A percentile compares a stretch with the other conserved stretches of the same genome.
Conservation (phyloP, 2,113 vertebrate species). For the Notothenia coriiceps region DNA sequence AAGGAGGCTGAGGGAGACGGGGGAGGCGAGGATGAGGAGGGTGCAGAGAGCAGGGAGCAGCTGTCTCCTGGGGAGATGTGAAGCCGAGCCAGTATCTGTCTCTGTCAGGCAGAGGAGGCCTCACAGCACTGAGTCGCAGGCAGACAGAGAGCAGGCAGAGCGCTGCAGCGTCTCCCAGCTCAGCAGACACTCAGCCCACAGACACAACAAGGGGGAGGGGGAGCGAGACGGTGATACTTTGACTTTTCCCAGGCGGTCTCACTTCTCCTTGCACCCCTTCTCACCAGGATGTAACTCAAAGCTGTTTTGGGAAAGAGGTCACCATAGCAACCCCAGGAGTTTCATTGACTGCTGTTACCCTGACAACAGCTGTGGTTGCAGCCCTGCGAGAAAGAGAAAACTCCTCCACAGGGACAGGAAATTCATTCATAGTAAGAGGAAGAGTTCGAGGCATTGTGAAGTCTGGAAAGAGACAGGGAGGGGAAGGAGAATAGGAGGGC, state of each 20-base stretch:
- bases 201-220: constrained; percentile 41
- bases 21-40: constrained; percentile 28
- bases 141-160: constrained; percentile 60
- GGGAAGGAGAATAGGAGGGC: constrained; percentile 35
- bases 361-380: constrained; percentile 77
- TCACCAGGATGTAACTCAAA: constrained; percentile 71
- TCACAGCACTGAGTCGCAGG: constrained; percentile 55
- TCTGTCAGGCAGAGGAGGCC: constrained; percentile 72
- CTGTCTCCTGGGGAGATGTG: constrained; percentile 71
- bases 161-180: constrained; percentile 48
- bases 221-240: constrained; percentile 32
- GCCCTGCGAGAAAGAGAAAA: constrained; percentile 74
- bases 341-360: constrained; percentile 82
- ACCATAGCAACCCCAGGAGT: constrained; percentile 82
- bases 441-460: constrained; percentile 46
- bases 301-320: constrained; percentile 80
- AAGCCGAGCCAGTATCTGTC: constrained; percentile 73
- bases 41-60: constrained; percentile 58
- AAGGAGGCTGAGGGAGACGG: constrained; percentile 32
- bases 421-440: constrained; percentile 67
- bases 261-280: constrained; percentile 68
- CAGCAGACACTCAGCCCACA: constrained; percentile 59
- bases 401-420: constrained; percentile 72
- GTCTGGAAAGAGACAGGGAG: constrained; percentile 53
- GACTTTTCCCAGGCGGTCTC: constrained; percentile 72